These are phyloP conservation scores for Tympanuchus pallidicinctus DNA, from an alignment of 2,113 vertebrate genomes.

Conservation along the genomic window DNA sequence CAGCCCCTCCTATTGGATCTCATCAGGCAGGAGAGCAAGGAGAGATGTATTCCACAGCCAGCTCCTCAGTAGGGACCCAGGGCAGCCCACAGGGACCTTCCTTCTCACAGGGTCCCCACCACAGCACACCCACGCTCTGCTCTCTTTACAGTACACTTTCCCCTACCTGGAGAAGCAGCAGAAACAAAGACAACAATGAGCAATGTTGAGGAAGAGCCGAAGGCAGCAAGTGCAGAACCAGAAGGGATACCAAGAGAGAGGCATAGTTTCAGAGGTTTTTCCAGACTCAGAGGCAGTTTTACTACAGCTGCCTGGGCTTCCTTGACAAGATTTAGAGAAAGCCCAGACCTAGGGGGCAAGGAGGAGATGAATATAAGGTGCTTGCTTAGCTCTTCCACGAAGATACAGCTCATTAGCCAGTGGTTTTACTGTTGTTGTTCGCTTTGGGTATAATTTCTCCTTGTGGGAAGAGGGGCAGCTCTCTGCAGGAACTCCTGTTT, in stretches of 20 bases:
- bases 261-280: not conserved
- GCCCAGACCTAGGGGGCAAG: not conserved
- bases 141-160: not conserved
- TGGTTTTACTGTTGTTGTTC: not conserved
- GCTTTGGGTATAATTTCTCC: not conserved
- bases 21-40: not conserved
- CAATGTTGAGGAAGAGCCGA: not conserved
- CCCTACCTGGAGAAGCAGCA: not conserved
- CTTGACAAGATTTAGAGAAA: not conserved
- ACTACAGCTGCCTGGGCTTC: not conserved
- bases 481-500: fast-evolving
- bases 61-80: not conserved
- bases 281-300: not conserved
- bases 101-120: not conserved
- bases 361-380: not conserved
- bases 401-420: not conserved
- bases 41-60: not conserved
- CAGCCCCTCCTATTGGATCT: not conserved
- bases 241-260: not conserved
- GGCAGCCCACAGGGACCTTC: not conserved
- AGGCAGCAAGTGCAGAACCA: not conserved
- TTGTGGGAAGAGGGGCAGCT: not conserved
- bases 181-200: not conserved
- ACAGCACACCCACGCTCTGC: not conserved
- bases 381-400: not conserved